Evolutionary conservation across 2,888 invertebrate genomes (phyloP).

Genomic region (Lasioglossum villosulum): DNA sequence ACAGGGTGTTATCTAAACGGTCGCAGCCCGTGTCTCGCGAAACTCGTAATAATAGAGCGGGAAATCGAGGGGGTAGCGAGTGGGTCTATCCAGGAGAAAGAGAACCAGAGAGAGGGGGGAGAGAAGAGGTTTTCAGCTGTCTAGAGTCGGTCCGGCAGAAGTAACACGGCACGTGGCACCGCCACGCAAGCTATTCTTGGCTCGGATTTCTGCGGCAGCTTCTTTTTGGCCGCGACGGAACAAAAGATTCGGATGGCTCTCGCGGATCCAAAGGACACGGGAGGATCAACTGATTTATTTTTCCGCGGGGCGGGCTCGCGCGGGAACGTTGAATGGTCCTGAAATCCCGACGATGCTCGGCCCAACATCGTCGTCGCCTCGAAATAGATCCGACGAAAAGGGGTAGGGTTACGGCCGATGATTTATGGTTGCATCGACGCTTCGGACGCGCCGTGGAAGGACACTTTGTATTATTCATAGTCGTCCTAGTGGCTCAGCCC

Average conservation of each 20-base stretch:
- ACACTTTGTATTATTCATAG: conserved; percentile 55
- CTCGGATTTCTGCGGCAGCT: conserved; percentile 45
- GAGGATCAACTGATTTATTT: conserved; percentile 3
- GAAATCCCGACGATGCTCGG: conserved; percentile 35
- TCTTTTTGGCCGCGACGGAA: conserved; percentile 45
- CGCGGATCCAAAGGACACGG: conserved; percentile 18
- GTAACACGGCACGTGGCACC: conserved; percentile 66
- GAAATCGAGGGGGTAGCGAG: conserved; percentile 36
- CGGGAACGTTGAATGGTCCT: conserved; percentile 7
- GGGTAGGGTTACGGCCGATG: conserved; percentile 35
- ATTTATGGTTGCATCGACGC: conserved; percentile 40
- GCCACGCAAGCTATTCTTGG: conserved; percentile 61
- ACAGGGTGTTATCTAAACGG: not conserved
- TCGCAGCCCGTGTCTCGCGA: conserved; percentile 12
- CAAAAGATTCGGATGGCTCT: conserved; percentile 34
- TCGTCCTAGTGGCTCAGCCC: not conserved
- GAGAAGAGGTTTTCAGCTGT: conserved; percentile 52
- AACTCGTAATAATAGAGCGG: conserved; percentile 52
- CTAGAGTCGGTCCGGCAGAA: conserved; percentile 57
- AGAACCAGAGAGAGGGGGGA: not conserved
- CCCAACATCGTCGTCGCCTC: conserved; percentile 1
- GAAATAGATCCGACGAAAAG: conserved; percentile 44
- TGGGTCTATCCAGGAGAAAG: conserved; percentile 16
- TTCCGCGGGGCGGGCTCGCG: not conserved
- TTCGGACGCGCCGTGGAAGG: conserved; percentile 14